Evolutionary conservation across 2,113 vertebrate species (phyloP).

Genomic region (Centrocercus urophasianus): DNA sequence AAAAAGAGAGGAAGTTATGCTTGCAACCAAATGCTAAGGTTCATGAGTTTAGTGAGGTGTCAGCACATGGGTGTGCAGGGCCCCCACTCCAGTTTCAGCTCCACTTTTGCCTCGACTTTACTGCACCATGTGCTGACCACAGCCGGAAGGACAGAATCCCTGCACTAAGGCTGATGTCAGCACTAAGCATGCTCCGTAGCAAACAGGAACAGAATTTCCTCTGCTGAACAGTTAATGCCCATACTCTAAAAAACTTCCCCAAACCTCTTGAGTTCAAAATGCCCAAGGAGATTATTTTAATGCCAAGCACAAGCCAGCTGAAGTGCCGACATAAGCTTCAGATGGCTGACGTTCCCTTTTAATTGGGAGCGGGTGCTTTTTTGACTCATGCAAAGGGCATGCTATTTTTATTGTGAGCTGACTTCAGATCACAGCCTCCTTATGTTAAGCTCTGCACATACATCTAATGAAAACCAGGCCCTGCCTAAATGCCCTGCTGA

Average conservation of each 20-base stretch:
- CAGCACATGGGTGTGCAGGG: neutral
- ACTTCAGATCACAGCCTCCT: slow-evolving; percentile 46
- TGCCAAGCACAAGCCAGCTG: neutral
- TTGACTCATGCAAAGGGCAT: slow-evolving; percentile 45
- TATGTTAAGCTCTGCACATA: neutral
- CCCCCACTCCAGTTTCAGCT: accelerated
- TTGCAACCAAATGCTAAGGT: neutral
- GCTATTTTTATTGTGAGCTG: slow-evolving; percentile 40
- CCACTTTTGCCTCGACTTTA: accelerated
- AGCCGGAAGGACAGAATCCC: neutral
- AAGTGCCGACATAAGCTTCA: neutral
- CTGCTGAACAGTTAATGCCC: neutral
- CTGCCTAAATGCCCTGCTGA: neutral
- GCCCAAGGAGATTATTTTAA: neutral
- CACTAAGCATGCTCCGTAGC: neutral
- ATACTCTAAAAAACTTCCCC: neutral
- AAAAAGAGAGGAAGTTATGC: neutral
- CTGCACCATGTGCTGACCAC: accelerated
- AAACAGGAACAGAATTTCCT: neutral
- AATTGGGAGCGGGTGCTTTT: slow-evolving; percentile 53
- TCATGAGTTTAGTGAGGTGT: neutral
- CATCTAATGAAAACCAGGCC: slow-evolving; percentile 61
- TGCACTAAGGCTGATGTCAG: neutral
- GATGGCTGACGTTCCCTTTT: neutral
- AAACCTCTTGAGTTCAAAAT: neutral